phyloP scores from a whole-genome alignment of 2,113 vertebrate genomes.

The Nyctibius bracteatus region DNA sequence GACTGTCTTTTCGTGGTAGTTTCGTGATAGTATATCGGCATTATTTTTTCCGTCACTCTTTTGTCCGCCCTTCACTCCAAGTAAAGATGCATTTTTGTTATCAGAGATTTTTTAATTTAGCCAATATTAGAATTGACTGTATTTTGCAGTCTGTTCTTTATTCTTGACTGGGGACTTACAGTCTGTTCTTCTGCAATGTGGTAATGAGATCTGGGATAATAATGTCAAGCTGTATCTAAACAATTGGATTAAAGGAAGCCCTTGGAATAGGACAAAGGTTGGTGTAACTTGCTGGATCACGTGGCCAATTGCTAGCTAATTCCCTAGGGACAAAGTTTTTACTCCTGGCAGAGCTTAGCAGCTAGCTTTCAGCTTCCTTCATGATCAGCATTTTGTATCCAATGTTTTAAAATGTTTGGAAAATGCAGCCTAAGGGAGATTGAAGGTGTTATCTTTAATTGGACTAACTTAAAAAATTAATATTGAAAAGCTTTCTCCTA shows the following conservation, averaged over 20 bases:
- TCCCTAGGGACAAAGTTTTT: conserved; percentile 35
- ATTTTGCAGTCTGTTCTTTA: neutral
- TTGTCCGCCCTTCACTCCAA: neutral
- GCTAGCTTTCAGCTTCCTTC: conserved; percentile 47
- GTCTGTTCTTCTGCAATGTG: conserved; percentile 21
- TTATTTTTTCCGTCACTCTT: neutral
- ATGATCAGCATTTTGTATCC: conserved; percentile 57
- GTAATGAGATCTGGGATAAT: conserved; percentile 62
- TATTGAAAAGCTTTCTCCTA: conserved; percentile 37
- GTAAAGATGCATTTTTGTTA: neutral
- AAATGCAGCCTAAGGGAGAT: conserved; percentile 62
- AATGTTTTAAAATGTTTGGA: conserved; percentile 63
- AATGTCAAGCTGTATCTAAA: conserved; percentile 45
- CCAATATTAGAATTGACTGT: neutral
- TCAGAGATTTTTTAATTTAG: neutral
- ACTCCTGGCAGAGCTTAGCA: conserved; percentile 41
- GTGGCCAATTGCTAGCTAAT: conserved; percentile 2
- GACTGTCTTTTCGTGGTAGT: neutral
- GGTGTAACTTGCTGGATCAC: conserved; percentile 25
- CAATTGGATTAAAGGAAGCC: conserved; percentile 64
- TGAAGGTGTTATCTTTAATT: conserved; percentile 69
- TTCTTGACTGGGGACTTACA: conserved; percentile 16
- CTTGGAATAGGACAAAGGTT: conserved; percentile 58
- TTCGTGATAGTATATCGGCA: neutral
- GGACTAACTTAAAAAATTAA: conserved; percentile 70